Conservation (phyloP, 1,140 invertebrate species). For the Parapsyche elsis region DNA sequence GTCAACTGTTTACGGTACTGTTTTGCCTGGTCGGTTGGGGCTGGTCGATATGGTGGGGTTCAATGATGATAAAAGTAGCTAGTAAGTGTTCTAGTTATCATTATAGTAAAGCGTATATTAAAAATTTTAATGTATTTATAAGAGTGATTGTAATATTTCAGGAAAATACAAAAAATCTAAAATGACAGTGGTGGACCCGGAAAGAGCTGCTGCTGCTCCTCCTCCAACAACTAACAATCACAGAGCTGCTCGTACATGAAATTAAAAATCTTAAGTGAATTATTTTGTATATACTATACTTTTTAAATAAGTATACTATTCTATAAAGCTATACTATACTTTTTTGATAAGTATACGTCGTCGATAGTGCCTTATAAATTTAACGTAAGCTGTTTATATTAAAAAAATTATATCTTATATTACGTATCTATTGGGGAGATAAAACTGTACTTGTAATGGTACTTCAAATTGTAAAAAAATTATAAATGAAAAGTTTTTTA, state of each 20-base stretch:
- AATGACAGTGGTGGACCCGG: conserved; percentile 34
- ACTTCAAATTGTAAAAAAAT: no score
- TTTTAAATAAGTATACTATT: background rate
- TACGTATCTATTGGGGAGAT: no score
- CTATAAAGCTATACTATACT: no score
- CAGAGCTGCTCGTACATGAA: conserved; percentile 34
- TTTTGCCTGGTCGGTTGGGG: conserved; percentile 97
- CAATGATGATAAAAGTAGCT: conserved; percentile 75
- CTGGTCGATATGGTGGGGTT: conserved; percentile 97
- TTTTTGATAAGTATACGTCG: background rate
- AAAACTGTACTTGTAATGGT: no score
- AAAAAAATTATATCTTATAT: no score
- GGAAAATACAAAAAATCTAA: conserved; percentile 51
- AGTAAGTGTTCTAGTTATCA: conserved; percentile 58
- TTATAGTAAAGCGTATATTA: background rate
- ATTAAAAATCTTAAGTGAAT: background rate
- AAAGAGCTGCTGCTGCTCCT: conserved; percentile 23
- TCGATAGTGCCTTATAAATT: conserved; percentile 24
- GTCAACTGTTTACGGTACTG: conserved; percentile 92
- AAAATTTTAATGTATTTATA: no score
- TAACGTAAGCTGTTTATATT: background rate
- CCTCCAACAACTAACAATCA: conserved; percentile 47
- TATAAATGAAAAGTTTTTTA: no score
- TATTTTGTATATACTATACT: background rate
- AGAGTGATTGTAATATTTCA: conserved; percentile 34